Conservation (phyloP, 2,888 invertebrate genomes). For the Protophormia terraenovae region DNA sequence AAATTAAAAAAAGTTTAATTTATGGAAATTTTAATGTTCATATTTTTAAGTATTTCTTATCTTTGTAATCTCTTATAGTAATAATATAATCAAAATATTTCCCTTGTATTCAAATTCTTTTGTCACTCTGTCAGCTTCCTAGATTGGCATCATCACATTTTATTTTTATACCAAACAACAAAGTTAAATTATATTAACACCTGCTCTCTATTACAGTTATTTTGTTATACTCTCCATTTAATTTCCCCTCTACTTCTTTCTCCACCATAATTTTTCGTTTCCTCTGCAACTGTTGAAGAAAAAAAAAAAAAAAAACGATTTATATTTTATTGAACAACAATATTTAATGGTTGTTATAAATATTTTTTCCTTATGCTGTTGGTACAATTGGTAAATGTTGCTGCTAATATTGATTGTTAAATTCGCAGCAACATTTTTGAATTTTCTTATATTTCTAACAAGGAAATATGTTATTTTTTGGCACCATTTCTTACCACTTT, state of each 20-base stretch:
- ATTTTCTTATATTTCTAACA: neutral
- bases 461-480: constrained; percentile 26
- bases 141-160: neutral
- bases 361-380: neutral
- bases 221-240: neutral
- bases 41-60: neutral
- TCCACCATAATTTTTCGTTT: neutral
- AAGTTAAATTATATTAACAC: constrained; percentile 44
- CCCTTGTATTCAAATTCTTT: neutral
- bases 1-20: no score
- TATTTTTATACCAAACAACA: neutral
- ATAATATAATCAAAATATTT: no score
- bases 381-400: neutral
- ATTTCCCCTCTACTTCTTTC: neutral
- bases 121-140: neutral
- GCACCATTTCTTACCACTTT: constrained; percentile 18
- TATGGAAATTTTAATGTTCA: no score
- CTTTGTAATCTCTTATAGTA: no score
- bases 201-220: neutral
- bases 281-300: neutral
- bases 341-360: neutral
- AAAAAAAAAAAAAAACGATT: constrained; percentile 5
- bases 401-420: neutral
- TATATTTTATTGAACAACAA: constrained; percentile 10
- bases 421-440: neutral